Evolutionary conservation across 2,113 vertebrate species (phyloP), one percentile per base, ranked within the genome.

Genomic region (Hylia prasina): DNA sequence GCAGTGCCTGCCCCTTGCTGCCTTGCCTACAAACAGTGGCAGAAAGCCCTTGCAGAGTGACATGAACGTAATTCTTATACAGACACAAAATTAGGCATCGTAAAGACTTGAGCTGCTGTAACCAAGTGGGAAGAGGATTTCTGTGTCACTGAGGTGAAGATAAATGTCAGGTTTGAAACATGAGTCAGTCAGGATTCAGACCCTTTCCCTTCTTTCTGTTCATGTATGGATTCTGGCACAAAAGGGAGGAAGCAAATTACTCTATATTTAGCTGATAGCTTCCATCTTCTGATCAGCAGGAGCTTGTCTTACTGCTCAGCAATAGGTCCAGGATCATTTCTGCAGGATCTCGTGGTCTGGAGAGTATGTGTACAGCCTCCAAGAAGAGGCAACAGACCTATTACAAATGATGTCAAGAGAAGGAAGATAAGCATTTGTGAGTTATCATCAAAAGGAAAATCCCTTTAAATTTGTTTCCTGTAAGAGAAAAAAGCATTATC

Each of bases 341-440:
- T 4, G 0, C 22, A 8, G 37, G 25, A 35, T 82, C 23, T 60
- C 0, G 0, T 4, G 3, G 30, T 72, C 70, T 64, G 48, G 54
- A n/a, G 64, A 35, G 5, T 54, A 50, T 18, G 6, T 56, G 6
- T 44, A 22, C 10, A 63, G n/a, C 35, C 48, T 79, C 65, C 53
- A 70, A 69, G n/a, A 76, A 61, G 24, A 76, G 63, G 28, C 63
- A 65, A 45, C 63, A 88, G 58, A 54, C 45, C 33, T 92, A 47
- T 64, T 83, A 60, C 20, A 77, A 70, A 56, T 80, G 39, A 21
- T 77, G 56, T 35, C 44, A 24, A 25, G 27, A 72, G n/a, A 30
- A 66, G 40, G 22, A 78, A 81, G 70, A 87, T 82, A 35, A 79
- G 16, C 22, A 79, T 72, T 91, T 91, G 25, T 23, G 16, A 91